Conservation (phyloP, 2,888 invertebrate genomes). For the Orchesellides sinensis region DNA sequence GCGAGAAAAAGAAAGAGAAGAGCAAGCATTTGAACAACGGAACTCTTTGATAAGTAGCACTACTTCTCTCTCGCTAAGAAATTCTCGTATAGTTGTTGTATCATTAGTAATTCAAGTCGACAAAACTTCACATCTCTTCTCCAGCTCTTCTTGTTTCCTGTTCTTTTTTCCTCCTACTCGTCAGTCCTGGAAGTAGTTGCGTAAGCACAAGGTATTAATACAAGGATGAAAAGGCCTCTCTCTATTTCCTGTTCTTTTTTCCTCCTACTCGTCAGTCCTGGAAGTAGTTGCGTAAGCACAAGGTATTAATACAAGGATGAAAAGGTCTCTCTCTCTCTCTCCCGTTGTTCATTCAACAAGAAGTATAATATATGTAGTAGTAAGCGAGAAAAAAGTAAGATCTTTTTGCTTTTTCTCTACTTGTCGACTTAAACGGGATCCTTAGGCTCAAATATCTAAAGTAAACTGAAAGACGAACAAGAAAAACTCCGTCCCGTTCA, state of each 20-base stretch:
- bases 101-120: conserved; percentile 57
- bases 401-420: background rate
- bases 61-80: too few species aligned
- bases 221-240: background rate
- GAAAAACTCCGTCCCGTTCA: conserved; percentile 7
- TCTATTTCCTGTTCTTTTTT: background rate
- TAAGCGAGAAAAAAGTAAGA: background rate
- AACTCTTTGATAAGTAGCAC: background rate
- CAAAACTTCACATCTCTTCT: conserved; percentile 12
- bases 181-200: conserved; percentile 11
- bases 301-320: background rate
- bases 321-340: background rate
- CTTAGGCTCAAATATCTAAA: conserved; percentile 43
- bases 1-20: background rate
- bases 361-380: background rate
- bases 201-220: background rate
- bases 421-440: conserved; percentile 11
- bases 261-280: background rate
- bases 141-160: conserved; percentile 18
- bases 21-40: background rate
- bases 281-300: background rate
- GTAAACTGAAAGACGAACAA: conserved; percentile 27
- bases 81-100: conserved; percentile 2
- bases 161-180: conserved; percentile 8
- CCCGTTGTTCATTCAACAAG: too few species aligned